phyloP scores from a whole-genome alignment of 2,888 invertebrate genomes.

The Xiphydria camelus region DNA sequence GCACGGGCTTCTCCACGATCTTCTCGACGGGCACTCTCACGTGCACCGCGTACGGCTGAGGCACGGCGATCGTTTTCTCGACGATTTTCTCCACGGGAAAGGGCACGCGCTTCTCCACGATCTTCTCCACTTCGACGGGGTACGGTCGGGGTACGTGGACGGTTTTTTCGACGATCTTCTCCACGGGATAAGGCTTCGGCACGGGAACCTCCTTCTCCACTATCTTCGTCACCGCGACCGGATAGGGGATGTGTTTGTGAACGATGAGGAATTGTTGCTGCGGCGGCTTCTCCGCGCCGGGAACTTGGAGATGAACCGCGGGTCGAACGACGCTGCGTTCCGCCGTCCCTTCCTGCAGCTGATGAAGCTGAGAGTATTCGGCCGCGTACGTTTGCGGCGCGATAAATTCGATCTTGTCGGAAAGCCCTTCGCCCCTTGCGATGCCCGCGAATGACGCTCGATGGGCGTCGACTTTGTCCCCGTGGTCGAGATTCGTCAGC shows the following conservation, averaged over 20 bases:
- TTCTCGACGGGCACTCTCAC: slow-evolving; percentile 47
- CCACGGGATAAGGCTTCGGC: slow-evolving; percentile 55
- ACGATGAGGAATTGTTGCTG: too few species aligned
- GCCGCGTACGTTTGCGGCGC: too few species aligned
- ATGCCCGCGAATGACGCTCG: too few species aligned
- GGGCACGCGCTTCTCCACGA: slow-evolving; percentile 2
- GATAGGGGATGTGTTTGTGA: slow-evolving; percentile 22
- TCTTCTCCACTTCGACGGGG: slow-evolving; percentile 2
- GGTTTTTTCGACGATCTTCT: slow-evolving; percentile 62
- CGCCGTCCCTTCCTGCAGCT: too few species aligned
- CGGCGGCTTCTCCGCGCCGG: too few species aligned
- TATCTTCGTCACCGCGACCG: slow-evolving; percentile 27
- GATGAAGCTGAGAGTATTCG: too few species aligned
- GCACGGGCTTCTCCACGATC: slow-evolving; percentile 59
- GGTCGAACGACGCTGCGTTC: too few species aligned
- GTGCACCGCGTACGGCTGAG: slow-evolving; percentile 47
- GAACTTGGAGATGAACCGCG: too few species aligned
- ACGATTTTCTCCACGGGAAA: slow-evolving; percentile 27
- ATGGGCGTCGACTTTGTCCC: too few species aligned
- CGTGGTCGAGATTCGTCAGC: too few species aligned
- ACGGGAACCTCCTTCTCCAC: slow-evolving; percentile 25
- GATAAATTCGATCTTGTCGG: too few species aligned
- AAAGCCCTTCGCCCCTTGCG: too few species aligned
- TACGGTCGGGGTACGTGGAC: slow-evolving; percentile 4
- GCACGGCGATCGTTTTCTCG: slow-evolving; percentile 20